Evolutionary conservation across 2,797 vertebrate genomes (phyloP).

Genomic region (Champsocephalus esox): DNA sequence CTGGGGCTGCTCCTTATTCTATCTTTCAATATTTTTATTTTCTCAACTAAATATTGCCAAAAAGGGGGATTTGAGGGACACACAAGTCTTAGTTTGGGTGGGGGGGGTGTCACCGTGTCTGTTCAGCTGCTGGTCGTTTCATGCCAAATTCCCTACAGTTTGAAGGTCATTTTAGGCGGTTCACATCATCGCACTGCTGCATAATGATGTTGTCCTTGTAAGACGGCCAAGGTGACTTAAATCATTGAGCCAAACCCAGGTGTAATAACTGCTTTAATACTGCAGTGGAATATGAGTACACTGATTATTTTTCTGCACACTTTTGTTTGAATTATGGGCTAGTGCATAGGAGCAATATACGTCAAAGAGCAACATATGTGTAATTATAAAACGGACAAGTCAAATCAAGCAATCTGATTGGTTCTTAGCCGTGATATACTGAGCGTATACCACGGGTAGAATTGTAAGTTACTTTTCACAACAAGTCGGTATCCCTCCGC

Average conservation of each 20-base stretch:
- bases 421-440: no score
- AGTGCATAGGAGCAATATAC: no score
- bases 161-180: slow-evolving; percentile 10
- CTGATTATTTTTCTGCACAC: background rate
- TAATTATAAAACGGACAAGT: no score
- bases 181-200: background rate
- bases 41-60: background rate
- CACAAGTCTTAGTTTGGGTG: no score
- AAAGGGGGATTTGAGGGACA: background rate
- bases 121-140: background rate
- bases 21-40: no score
- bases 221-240: slow-evolving; percentile 22
- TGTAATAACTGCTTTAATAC: slow-evolving; percentile 26
- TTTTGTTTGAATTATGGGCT: background rate
- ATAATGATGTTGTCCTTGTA: slow-evolving; percentile 27
- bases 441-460: no score
- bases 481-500: no score
- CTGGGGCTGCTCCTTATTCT: background rate
- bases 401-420: no score
- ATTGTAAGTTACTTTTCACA: no score
- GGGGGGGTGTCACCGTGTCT: no score
- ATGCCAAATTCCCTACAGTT: background rate
- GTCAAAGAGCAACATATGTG: no score
- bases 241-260: background rate
- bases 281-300: slow-evolving; percentile 2